Evolutionary conservation across 1,140 invertebrate genomes (phyloP).

Genomic region (Conopomorpha cramerella): DNA sequence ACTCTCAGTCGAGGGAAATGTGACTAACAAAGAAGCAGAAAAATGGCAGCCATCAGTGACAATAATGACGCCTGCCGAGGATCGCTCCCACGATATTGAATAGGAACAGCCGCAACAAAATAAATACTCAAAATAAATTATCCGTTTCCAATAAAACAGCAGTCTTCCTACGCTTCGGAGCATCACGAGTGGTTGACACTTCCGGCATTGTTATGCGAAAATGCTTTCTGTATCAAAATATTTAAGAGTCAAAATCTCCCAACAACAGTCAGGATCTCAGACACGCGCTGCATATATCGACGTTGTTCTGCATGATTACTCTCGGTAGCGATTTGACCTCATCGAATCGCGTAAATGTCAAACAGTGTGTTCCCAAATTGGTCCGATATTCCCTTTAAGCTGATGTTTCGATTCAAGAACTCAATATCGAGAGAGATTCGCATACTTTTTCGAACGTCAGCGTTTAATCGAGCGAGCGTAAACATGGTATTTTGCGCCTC

Average conservation of each 20-base stretch:
- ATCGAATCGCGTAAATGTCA: too few species aligned
- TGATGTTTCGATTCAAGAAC: too few species aligned
- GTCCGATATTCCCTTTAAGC: too few species aligned
- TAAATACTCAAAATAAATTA: slow-evolving; percentile 57
- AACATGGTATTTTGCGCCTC: slow-evolving; percentile 49
- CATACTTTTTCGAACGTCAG: too few species aligned
- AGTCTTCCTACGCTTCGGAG: slow-evolving; percentile 23
- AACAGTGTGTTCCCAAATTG: too few species aligned
- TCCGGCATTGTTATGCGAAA: too few species aligned
- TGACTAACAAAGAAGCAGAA: too few species aligned
- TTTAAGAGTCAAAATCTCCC: slow-evolving; percentile 14
- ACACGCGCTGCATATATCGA: slow-evolving; percentile 27
- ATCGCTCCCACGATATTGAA: slow-evolving; percentile 43
- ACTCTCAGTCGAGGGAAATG: too few species aligned
- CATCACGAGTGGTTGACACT: slow-evolving; percentile 13
- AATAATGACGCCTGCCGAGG: slow-evolving; percentile 21
- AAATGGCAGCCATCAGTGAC: slow-evolving; percentile 16
- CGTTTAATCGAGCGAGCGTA: slow-evolving; percentile 50
- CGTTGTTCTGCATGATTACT: slow-evolving; percentile 26
- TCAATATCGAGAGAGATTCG: too few species aligned
- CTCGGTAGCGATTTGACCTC: too few species aligned
- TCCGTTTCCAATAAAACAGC: slow-evolving; percentile 54
- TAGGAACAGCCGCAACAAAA: slow-evolving; percentile 30
- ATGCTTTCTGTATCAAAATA: too few species aligned
- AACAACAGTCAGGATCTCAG: slow-evolving; percentile 2